Percentiles rank a stretch among this genome's conserved stretches.
These are phyloP conservation scores for Ellobium chinense DNA, from an alignment of 2,888 invertebrate species.

Conservation along the genomic window DNA sequence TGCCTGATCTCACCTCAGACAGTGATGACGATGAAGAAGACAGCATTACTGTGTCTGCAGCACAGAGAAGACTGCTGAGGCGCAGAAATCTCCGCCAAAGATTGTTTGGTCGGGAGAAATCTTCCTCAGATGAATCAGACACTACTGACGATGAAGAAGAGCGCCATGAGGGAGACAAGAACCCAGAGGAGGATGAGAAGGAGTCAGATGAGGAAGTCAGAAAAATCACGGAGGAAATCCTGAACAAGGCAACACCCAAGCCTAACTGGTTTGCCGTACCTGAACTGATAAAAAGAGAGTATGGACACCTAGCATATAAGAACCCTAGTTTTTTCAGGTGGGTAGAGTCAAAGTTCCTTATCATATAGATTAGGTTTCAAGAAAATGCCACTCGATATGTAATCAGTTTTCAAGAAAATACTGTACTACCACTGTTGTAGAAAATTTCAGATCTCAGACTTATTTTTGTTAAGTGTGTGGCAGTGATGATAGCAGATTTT, in stretches of 20 bases:
- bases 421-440: too few species aligned
- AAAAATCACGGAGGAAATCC: slow-evolving; percentile 47
- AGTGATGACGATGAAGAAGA: slow-evolving; percentile 27
- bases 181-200: slow-evolving; percentile 38
- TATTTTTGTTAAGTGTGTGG: too few species aligned
- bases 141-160: slow-evolving; percentile 48
- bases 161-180: slow-evolving; percentile 41
- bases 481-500: too few species aligned
- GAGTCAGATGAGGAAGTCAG: slow-evolving; percentile 51
- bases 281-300: slow-evolving; percentile 82
- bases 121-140: slow-evolving; percentile 51
- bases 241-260: slow-evolving; percentile 54
- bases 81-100: neutral
- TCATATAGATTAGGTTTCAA: too few species aligned
- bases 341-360: neutral
- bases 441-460: too few species aligned
- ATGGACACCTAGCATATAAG: slow-evolving; percentile 80
- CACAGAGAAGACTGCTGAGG: neutral
- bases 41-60: slow-evolving; percentile 22
- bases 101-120: neutral
- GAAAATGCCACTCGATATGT: too few species aligned
- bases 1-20: slow-evolving; percentile 19
- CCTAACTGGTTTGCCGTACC: slow-evolving; percentile 85
- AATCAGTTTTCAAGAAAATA: too few species aligned
- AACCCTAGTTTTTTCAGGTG: slow-evolving; percentile 82